Evolutionary conservation across 2,113 vertebrate species (phyloP).

Genomic region (Pangasianodon hypophthalmus): DNA sequence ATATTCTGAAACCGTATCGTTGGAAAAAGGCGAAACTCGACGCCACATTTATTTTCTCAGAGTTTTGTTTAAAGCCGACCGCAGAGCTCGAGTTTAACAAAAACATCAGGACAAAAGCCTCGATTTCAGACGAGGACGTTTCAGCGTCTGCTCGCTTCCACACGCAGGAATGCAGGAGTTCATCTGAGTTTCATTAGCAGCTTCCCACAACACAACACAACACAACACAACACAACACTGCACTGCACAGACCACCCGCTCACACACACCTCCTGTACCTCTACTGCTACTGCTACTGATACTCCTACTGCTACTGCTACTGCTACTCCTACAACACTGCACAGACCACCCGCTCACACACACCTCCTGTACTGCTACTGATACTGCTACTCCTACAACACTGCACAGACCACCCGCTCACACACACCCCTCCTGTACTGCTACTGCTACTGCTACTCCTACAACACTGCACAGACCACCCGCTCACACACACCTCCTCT

Average conservation of each 20-base stretch:
- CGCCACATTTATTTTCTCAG: constrained; percentile 18
- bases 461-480: too few species aligned
- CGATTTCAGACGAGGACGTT: constrained; percentile 16
- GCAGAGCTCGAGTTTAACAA: constrained; percentile 33
- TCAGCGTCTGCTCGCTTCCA: constrained; percentile 61
- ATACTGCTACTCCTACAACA: too few species aligned
- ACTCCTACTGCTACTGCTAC: too few species aligned
- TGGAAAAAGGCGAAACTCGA: background rate
- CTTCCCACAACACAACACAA: constrained; percentile 6
- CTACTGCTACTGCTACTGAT: too few species aligned
- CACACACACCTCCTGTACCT: background rate
- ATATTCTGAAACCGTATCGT: constrained; percentile 18
- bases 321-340: too few species aligned
- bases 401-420: too few species aligned
- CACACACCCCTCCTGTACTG: too few species aligned
- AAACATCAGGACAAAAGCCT: constrained; percentile 39
- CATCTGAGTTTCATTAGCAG: constrained; percentile 70
- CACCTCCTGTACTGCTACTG: too few species aligned
- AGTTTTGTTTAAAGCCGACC: constrained; percentile 41
- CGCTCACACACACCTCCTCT: too few species aligned
- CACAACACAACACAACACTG: constrained; percentile 10
- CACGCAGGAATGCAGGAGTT: constrained; percentile 53
- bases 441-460: too few species aligned
- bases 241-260: constrained; percentile 64
- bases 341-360: too few species aligned